Base-by-base conservation (phyloP, 2,113 vertebrate genomes). In the Pagrus major region DNA sequence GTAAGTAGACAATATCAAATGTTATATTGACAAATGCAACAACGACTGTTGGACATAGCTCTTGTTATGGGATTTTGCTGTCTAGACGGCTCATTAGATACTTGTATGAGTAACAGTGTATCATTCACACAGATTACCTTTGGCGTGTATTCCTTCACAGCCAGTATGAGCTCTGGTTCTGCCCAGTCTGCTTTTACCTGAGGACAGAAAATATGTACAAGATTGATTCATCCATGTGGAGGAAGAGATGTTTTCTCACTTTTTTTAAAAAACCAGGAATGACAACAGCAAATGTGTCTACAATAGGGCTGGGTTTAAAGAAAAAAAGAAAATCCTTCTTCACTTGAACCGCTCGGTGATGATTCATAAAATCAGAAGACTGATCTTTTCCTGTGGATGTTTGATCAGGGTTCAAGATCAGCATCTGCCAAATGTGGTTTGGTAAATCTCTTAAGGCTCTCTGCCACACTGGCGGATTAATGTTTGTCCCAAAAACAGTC, bases 121-220 rank as follows among this genome's bases (percentile, higher is more conserved):
- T 72, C 6, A 2, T 29, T 37, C 6, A 11, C 15, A 63, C 0
- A 54, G 0, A 59, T 88, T 79, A 95, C 94, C 93, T 95, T 90
- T 44, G 94, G 94, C 2, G 94, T 95, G 42, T 85, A 92, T 78
- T 95, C 94, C 6, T 86, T 93, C 73, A 90, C 88, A 46, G 93
- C 83, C 63, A 92, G 44, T 15, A 85, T 71, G 47, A 84, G 41
- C 35, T 88, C 75, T 46, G 87, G 72, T 52, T 93, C 80, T 46
- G 83, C 49, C 21, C 63, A 59, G 63, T 72, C 76, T 6, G 52
- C 29, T 70, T 84, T 84, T n/a, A 63, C 86, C 94, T 95, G 33
- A 65, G 31, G 21, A 68, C 15, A 12, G 52, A 51, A 31, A 20
- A 33, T 3, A 6, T 2, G 6, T 2, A 27, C 39, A 35, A 35